A percentile compares a stretch with the other conserved stretches of the same genome.
These are phyloP conservation scores for Xenus cinereus DNA, from an alignment of 2,113 vertebrate genomes.

Conservation along the genomic window DNA sequence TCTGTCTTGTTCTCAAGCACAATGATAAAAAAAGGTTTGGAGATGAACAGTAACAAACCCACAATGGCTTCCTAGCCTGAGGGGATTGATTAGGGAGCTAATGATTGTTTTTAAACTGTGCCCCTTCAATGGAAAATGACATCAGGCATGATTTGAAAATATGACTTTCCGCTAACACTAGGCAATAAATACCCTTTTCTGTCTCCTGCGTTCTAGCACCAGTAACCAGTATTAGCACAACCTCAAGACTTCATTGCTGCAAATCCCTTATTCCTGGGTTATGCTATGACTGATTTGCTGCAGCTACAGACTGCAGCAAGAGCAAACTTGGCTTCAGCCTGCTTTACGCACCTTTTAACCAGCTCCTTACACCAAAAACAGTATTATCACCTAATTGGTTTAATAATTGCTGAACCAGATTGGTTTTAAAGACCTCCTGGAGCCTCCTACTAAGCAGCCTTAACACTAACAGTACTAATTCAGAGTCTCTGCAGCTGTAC, in stretches of 20 bases:
- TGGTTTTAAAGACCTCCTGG: neutral
- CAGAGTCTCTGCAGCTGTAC: neutral
- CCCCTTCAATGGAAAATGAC: neutral
- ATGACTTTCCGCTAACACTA: neutral
- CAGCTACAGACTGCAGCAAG: neutral
- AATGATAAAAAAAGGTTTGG: neutral
- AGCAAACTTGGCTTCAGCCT: neutral
- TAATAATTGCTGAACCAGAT: neutral
- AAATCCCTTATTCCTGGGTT: neutral
- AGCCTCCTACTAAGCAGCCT: neutral
- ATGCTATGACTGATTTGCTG: neutral
- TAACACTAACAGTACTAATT: neutral
- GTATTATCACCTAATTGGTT: neutral
- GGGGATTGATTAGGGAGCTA: neutral
- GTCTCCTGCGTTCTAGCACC: neutral
- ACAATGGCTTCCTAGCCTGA: neutral
- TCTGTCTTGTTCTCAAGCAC: neutral
- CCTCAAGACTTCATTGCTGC: neutral
- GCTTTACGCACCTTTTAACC: neutral
- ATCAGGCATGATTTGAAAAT: neutral
- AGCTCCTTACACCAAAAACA: neutral
- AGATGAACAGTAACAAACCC: neutral
- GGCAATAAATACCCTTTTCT: neutral
- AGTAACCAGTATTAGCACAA: neutral
- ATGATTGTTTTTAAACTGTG: neutral